Base-by-base conservation (phyloP, 2,797 vertebrate species). In the Oryzias sinensis region DNA sequence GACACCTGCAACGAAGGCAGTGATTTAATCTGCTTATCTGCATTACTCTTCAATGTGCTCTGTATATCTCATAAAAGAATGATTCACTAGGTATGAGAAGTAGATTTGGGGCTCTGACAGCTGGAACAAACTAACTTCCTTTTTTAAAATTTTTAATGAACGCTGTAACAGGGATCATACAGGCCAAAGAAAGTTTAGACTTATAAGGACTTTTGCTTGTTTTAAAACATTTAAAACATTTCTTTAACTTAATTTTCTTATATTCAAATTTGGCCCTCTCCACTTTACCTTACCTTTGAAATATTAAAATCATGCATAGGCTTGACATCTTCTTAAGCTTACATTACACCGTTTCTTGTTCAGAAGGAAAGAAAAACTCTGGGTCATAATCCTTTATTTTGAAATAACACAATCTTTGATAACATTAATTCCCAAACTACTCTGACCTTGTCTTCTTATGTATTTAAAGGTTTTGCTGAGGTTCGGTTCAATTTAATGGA, bases 11-110 rank as follows among this genome's bases (percentile, higher is more conserved):
- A 90, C 75, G 87, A 87, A 84, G 80, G 59, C 72, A 63, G 60
- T 77, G 87, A 89, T 87, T 87, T 69, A 72, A 64, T 87, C 79
- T 55, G 72, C 69, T 85, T 88, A 84, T 88, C 83, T 74, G 29
- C 44, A 56, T 51, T 50, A 67, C 68, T 56, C 59, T 51, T 37
- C 49, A 50, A 44, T 61, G 20, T 75, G 68, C 62, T 49, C 59
- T 76, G 45, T 59, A 49, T 42, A 67, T 68, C 67, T 72, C 76
- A 65, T 22, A 87, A 79, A 60, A 58, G 13, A 4, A 41, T 46
- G 49, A 59, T 83, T 76, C 18, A 62, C 53, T 45, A 56, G 43
- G 59, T 49, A 18, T 47, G 65, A 76, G 63, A 77, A 68, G 53
- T 70, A 54, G 56, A 53, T 57, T 33, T 66, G 53, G 59, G 68